Evolutionary conservation across 2,888 invertebrate species (phyloP), one percentile per base, ranked within the genome.

Genomic region (Myopa tessellatipennis): DNA sequence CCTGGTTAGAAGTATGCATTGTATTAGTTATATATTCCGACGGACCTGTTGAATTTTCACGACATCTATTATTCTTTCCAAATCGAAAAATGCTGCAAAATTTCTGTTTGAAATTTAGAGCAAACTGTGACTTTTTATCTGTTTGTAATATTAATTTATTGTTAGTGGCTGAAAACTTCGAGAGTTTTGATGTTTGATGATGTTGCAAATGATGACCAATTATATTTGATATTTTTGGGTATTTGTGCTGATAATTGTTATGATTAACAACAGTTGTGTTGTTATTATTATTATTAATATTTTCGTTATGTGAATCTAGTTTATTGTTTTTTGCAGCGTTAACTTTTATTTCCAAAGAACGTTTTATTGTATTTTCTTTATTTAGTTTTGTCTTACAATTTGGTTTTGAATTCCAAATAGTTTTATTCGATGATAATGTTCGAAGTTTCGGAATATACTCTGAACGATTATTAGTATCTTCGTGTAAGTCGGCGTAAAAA

Each of bases 1-100:
- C 77, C 80, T 78, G 77, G 76, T 80, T 80, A 40, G 71, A 77
- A n/a, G 77, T 79, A 38, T 82, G 82, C 61, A 83, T 83, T 61
- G 77, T 81, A 77, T 76, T 83, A 38, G 80, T 79, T 60, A 78
- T 80, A 77, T 82, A 82, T 69, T 83, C 84, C 10, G 81, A 83
- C 10, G 81, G 79, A 40, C 83, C 83, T 26, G 81, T 82, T 55
- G 80, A 76, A 34, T 76, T 77, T 81, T 85, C 82, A 83, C 89
- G 85, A 80, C 86, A 86, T 73, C 87, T 84, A 82, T 82, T 87
- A 71, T 84, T 87, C 81, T 91, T 90, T 78, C 91, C 91, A 85
- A 95, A 94, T 83, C 94, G 92, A 88, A 96, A 96, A 88, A 96
- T 92, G 89, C 95, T 95, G 88, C 95, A 96, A 85, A 96, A 92